Base-by-base conservation (phyloP, 2,113 vertebrate genomes). In the Ploceus nigricollis region DNA sequence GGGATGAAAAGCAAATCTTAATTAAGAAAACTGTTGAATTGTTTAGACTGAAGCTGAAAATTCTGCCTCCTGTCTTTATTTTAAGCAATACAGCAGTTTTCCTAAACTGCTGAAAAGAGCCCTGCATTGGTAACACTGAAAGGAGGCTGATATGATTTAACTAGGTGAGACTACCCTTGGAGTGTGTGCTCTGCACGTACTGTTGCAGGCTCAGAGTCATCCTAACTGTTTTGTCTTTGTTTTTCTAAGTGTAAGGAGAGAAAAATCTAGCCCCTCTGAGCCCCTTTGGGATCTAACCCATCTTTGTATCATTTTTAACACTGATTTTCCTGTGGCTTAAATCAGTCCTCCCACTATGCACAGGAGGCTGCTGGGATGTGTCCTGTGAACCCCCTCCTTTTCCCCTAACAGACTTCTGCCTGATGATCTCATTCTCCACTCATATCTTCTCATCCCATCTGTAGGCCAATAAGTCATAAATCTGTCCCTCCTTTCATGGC, bases 371-470 rank as follows among this genome's bases (percentile, higher is more conserved):
- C 27, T 58, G 50, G 71, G 92, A 88, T 73, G 72, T 53, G 44
- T 87, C 54, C 69, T 64, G 44, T 72, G 88, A 94, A 47, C 35
- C 21, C 16, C 35, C 51, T 66, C 64, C 50, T 95, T 81, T 54
- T 86, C 28, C 64, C 60, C 22, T 19, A 75, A 40, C 47, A 71
- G 53, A 66, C 16, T 77, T 85, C 78, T 73, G 42, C 3, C 5
- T 40, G 76, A 66, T 95, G 89, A 96, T 75, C 76, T 96, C 91
- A 95, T 83, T 86, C 90, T 92, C 64, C 40, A 76, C 81, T 89
- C 89, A 39, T 70, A 93, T 83, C 76, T 96, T 84, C 80, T 83
- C 64, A 78, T 83, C 84, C 89, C 83, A 90, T 92, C 89, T 63
- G 86, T 78, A 83, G 86, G 82, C 64, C 3, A 31, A 10, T 89